Evolutionary conservation across 2,797 vertebrate genomes (phyloP).

Genomic region (Rhincodon typus): DNA sequence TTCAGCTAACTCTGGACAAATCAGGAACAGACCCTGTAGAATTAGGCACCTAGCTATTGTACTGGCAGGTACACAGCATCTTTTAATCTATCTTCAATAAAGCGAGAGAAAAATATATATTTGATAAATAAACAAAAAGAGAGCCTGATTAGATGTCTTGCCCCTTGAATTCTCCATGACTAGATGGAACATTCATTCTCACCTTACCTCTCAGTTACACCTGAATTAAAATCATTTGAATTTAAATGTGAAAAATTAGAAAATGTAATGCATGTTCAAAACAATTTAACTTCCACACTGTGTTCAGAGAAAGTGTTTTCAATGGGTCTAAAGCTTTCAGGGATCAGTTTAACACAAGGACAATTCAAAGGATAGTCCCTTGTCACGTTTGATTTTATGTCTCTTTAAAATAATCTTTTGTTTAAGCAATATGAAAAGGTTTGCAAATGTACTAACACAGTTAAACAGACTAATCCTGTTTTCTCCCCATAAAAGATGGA

Average conservation of each 20-base stretch:
- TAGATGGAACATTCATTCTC: background rate
- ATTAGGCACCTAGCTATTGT: background rate
- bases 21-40: background rate
- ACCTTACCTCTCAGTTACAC: background rate
- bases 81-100: background rate
- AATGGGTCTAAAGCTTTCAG: background rate
- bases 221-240: background rate
- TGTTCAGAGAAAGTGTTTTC: background rate
- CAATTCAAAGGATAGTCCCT: background rate
- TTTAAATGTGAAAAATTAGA: background rate
- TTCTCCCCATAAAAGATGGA: background rate
- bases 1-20: background rate
- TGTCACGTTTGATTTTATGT: background rate
- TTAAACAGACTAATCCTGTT: background rate
- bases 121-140: background rate
- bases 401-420: background rate
- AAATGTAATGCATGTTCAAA: background rate
- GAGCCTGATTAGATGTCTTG: background rate
- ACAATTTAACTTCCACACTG: background rate
- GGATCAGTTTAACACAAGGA: background rate
- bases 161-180: background rate
- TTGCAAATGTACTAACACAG: background rate
- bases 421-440: background rate
- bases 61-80: background rate
- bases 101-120: background rate